These are phyloP conservation scores for Spondyliosoma cantharus DNA, from an alignment of 2,797 vertebrate species.

Conservation along the genomic window DNA sequence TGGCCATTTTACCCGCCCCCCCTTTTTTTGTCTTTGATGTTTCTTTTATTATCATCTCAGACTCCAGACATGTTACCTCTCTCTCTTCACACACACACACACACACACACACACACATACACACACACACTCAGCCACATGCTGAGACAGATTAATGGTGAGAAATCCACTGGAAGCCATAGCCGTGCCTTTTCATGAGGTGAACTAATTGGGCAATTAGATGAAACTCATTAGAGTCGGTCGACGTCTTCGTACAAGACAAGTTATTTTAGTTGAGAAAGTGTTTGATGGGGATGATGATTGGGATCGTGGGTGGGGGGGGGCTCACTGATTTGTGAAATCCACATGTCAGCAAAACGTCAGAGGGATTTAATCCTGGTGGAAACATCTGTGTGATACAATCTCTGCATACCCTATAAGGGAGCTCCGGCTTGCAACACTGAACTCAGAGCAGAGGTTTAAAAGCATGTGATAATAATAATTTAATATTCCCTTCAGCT, in stretches of 20 bases:
- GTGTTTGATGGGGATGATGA: too few species aligned
- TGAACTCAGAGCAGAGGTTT: slow-evolving; percentile 10
- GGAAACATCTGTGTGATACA: not conserved
- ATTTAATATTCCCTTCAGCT: not conserved
- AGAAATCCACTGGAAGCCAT: slow-evolving; percentile 32
- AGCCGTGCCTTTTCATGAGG: slow-evolving; percentile 13
- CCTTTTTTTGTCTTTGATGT: not conserved
- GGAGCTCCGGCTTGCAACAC: not conserved
- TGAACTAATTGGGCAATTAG: slow-evolving; percentile 57
- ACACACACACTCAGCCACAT: slow-evolving; percentile 3
- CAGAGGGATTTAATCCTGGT: slow-evolving; percentile 14
- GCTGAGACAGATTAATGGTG: slow-evolving; percentile 9
- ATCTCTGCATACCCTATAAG: not conserved
- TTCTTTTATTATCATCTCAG: slow-evolving; percentile 4
- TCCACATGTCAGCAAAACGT: slow-evolving; percentile 26
- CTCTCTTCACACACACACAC: not conserved
- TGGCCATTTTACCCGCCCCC: not conserved
- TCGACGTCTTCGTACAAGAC: not conserved
- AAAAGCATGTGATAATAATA: slow-evolving; percentile 32
- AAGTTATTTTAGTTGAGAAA: slow-evolving; percentile 22
- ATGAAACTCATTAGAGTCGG: slow-evolving; percentile 29
- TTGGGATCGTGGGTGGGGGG: not conserved
- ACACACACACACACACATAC: not conserved
- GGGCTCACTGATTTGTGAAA: slow-evolving; percentile 12
- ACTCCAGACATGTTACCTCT: not conserved